These are phyloP conservation scores for Spongia lamella DNA, from an alignment of 37 sponge, comb jelly and placozoan genomes.

Conservation along the genomic window DNA sequence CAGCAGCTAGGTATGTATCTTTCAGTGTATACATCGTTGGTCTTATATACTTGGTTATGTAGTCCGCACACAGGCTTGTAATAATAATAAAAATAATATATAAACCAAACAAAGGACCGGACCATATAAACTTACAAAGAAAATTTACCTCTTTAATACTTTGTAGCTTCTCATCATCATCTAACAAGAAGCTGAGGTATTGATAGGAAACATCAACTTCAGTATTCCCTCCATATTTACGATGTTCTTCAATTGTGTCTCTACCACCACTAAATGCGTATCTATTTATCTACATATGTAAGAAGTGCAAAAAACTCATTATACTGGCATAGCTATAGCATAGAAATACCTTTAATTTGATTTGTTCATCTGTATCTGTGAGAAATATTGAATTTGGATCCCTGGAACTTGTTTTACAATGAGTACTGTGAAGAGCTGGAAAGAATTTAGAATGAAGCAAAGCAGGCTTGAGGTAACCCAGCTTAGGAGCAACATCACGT, in stretches of 20 bases:
- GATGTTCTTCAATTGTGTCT: conserved; percentile 86
- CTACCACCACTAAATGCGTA: conserved; percentile 90
- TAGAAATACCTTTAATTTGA: conserved; percentile 61
- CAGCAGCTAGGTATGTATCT: not conserved
- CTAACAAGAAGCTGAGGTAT: conserved; percentile 84
- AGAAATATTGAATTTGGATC: conserved; percentile 81
- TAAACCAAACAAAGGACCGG: not conserved
- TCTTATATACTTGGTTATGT: no score
- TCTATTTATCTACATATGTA: conserved; percentile 67
- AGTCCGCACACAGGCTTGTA: not conserved
- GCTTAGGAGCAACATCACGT: conserved; percentile 82
- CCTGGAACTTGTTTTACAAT: conserved; percentile 90
- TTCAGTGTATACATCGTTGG: no score
- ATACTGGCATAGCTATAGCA: no score
- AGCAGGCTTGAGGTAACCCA: conserved; percentile 79
- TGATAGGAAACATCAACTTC: conserved; percentile 84
- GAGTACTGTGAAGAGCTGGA: conserved; percentile 86
- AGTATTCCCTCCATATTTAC: conserved; percentile 78
- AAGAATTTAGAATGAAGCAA: conserved; percentile 86
- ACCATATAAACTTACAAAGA: not conserved
- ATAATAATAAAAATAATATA: not conserved
- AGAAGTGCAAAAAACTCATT: no score
- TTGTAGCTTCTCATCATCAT: conserved; percentile 65
- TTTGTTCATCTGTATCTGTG: conserved; percentile 73
- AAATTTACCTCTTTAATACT: conserved; percentile 65